Evolutionary conservation across 2,888 invertebrate genomes (phyloP).

Genomic region (Pseudanteris insignis): DNA sequence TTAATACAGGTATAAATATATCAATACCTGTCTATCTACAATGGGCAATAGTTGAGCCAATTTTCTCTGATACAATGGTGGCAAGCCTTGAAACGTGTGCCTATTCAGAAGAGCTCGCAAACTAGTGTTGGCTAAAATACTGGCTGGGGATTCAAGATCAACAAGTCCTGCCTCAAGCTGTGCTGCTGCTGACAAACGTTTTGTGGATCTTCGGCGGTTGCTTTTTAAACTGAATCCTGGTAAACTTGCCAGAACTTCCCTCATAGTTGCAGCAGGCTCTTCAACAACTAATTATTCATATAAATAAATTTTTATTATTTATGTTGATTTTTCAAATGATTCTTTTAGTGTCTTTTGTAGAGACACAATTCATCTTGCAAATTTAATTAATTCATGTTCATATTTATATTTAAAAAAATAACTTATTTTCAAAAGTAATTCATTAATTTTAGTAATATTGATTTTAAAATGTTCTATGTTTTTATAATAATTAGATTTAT

Average conservation of each 20-base stretch:
- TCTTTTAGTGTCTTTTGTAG: too few relatives aligned
- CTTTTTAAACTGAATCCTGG: conserved; percentile 86
- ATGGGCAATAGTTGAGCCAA: conserved; percentile 89
- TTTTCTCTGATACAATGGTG: conserved; percentile 90
- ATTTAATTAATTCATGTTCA: too few relatives aligned
- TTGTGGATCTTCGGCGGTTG: conserved; percentile 80
- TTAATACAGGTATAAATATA: too few relatives aligned
- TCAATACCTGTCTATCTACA: conserved; percentile 80
- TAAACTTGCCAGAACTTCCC: conserved; percentile 86
- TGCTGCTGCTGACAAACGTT: conserved; percentile 89
- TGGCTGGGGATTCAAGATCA: conserved; percentile 95
- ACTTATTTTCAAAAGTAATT: too few relatives aligned
- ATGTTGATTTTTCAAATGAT: too few relatives aligned
- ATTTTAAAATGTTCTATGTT: too few relatives aligned
- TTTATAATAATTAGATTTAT: too few relatives aligned
- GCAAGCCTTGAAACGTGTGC: conserved; percentile 88
- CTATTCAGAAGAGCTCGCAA: conserved; percentile 88
- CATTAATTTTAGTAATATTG: too few relatives aligned
- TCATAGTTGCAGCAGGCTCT: conserved; percentile 80
- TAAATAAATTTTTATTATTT: too few relatives aligned
- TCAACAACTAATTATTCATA: conserved; percentile 61
- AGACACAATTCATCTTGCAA: too few relatives aligned
- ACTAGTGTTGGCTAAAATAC: conserved; percentile 92
- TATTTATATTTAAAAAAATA: too few relatives aligned
- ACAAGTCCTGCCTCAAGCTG: conserved; percentile 94